Base-by-base conservation (phyloP, 2,797 vertebrate species). In the Pterois miles region DNA sequence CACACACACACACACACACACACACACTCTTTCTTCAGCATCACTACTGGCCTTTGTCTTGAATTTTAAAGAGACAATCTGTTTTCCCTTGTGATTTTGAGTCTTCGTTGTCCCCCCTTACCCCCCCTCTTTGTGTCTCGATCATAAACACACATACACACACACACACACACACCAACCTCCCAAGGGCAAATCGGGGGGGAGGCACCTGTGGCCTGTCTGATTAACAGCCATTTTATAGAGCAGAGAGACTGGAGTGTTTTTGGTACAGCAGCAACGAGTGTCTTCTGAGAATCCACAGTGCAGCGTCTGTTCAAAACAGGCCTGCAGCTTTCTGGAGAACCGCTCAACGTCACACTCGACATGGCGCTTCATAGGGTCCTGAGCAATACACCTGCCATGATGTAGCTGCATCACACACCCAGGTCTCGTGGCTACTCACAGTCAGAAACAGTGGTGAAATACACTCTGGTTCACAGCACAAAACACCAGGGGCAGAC, bases 151-250 rank as follows among this genome's bases (percentile, higher is more conserved):
- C 74, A 72, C 53, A 71, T 56, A 54, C 40, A 66, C 38, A 25
- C 31, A 65, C 52, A 65, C 59, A 76, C 71, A 72, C 52, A 58
- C 56, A 58, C 57, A 59, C 31, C 5, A n/a, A 53, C 53, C 22
- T 74, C 70, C 72, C 69, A 58, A 79, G 84, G 84, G 75, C 75
- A 58, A 71, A 71, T 18, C 16, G 52, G 8, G 16, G 52, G 53
- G 43, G 76, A 65, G 59, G 58, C 80, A 90, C 84, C 81, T 91
- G 86, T 84, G 60, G 77, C 63, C 83, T 38, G 33, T 20, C 25
- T 88, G 73, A 83, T 76, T 85, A 78, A 81, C 82, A 86, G 72
- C 80, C 78, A 84, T 89, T 88, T 88, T 80, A 72, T 52, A 70
- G 62, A 77, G 53, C 40, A 22, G 50, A 63, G 23, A 58, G 66